Conservation (phyloP, 1,140 invertebrate species). For the Dendrolimus punctatus region DNA sequence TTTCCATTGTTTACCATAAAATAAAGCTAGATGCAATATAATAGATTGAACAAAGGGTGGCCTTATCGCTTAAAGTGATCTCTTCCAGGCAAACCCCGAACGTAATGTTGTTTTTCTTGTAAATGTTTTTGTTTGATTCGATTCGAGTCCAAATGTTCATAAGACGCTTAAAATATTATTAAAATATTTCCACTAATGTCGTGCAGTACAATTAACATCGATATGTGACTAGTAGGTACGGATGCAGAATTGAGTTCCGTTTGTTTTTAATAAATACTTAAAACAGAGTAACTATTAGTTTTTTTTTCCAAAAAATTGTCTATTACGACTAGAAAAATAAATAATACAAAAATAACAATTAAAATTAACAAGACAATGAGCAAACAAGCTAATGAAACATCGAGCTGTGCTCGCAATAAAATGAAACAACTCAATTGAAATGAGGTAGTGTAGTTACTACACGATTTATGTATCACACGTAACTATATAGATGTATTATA, state of each 20-base stretch:
- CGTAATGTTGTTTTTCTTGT: no score
- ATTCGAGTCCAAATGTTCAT: no score
- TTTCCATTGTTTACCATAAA: no score
- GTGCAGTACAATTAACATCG: conserved; percentile 27
- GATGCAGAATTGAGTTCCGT: conserved; percentile 39
- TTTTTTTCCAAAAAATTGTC: conserved; percentile 31
- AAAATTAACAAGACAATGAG: conserved; percentile 44
- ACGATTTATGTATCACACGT: conserved; percentile 54
- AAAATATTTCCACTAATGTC: conserved; percentile 40
- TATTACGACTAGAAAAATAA: conserved; percentile 52
- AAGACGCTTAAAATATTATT: no score
- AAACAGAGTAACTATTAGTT: conserved; percentile 20
- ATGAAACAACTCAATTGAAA: conserved; percentile 40
- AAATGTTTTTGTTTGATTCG: no score
- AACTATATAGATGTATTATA: conserved; percentile 27
- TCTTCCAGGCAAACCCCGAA: no score
- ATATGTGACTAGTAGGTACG: conserved; percentile 57
- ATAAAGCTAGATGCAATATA: no score
- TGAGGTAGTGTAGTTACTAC: conserved; percentile 68
- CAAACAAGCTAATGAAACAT: conserved; percentile 53
- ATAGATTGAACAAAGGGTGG: no score
- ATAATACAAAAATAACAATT: conserved; percentile 34
- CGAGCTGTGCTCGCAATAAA: conserved; percentile 56
- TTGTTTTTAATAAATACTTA: conserved; percentile 32
- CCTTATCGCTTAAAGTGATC: no score